Evolutionary conservation across 2,797 vertebrate genomes (phyloP).

Genomic region (Acanthiza pusilla): DNA sequence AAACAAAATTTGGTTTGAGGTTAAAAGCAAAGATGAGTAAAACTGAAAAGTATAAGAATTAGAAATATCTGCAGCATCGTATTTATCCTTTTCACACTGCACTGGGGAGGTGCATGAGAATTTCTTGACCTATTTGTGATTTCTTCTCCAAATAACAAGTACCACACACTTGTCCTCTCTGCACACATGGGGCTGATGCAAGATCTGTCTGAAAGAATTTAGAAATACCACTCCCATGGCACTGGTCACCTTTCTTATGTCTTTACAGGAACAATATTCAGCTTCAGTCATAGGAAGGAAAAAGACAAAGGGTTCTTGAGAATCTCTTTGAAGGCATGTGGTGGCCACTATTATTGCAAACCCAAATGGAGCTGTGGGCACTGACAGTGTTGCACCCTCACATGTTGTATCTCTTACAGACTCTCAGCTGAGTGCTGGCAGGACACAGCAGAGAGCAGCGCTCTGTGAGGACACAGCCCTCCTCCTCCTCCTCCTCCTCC

Average conservation of each 20-base stretch:
- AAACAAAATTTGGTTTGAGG: not conserved
- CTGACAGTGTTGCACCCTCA: not conserved
- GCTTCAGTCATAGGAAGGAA: not conserved
- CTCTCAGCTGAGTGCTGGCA: not conserved
- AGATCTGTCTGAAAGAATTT: not conserved
- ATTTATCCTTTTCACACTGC: not conserved
- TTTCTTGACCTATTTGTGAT: not conserved
- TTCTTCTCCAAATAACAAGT: not conserved
- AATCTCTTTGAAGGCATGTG: not conserved
- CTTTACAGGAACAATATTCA: not conserved
- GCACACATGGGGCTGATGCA: not conserved
- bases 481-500: too few species aligned
- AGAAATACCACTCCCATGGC: not conserved
- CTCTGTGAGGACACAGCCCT: not conserved
- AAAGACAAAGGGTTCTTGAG: not conserved
- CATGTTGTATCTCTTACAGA: rapidly evolving
- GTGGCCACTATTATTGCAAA: not conserved
- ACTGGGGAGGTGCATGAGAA: not conserved
- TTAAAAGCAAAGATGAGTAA: not conserved
- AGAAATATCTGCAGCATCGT: not conserved
- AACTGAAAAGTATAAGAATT: not conserved
- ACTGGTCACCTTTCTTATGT: not conserved
- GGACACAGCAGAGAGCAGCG: not conserved
- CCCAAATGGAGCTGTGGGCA: not conserved
- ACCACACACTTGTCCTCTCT: not conserved